Percentiles rank a stretch among this genome's conserved stretches.
These are phyloP conservation scores for Halictus quadricinctus DNA, from an alignment of 2,888 invertebrate species.

Conservation along the genomic window DNA sequence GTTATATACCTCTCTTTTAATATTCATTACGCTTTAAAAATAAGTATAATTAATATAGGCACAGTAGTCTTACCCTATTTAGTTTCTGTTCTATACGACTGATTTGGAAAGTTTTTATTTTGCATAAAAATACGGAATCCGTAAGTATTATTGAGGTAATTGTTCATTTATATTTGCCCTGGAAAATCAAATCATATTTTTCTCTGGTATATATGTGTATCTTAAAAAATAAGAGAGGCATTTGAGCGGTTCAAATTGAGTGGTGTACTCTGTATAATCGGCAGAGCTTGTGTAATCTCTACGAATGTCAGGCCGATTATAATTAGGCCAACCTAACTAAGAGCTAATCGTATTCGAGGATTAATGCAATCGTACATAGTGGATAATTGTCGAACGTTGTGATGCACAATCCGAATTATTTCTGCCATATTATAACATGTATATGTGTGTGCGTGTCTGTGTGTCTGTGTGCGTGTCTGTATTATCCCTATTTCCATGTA, in stretches of 20 bases:
- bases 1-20: no score
- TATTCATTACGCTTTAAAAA: no score
- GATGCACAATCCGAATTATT: not conserved
- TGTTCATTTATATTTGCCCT: not conserved
- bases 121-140: not conserved
- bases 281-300: slow-evolving; percentile 37
- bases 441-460: no score
- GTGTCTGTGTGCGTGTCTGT: no score
- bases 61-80: no score
- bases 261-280: slow-evolving; percentile 43
- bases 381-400: slow-evolving; percentile 22
- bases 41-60: no score
- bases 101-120: not conserved
- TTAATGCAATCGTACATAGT: slow-evolving; percentile 40
- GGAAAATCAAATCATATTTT: not conserved
- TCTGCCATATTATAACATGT: not conserved
- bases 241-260: not conserved
- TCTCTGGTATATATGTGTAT: not conserved
- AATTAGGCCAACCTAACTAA: slow-evolving; percentile 48
- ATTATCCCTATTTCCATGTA: not conserved
- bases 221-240: not conserved
- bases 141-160: not conserved
- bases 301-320: slow-evolving; percentile 46
- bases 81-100: not conserved
- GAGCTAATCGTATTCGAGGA: slow-evolving; percentile 31